Base-by-base conservation (phyloP, 1,140 invertebrate genomes). In the Nomia melanderi region DNA sequence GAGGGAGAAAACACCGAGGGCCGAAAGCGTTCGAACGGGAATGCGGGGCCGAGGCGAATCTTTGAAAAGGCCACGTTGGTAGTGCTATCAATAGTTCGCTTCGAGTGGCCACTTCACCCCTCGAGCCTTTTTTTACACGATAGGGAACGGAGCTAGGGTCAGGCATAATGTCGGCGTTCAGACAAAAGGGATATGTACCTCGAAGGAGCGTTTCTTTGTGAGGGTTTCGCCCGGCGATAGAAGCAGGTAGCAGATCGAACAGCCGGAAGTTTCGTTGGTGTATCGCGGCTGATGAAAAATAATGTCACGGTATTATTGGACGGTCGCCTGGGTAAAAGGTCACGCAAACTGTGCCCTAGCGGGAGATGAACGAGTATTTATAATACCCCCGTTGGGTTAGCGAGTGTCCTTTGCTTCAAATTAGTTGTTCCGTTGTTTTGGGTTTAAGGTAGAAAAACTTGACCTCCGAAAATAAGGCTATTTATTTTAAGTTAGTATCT, bases 81-180 rank as follows among this genome's bases (percentile, higher is more conserved):
- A 65, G 73, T 69, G 81, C 84, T 86, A 86, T 86, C 84, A 86
- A 86, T 86, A 86, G 84, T 85, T 83, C 63, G 69, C 57, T 36
- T 77, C 39, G 64, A 85, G 83, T 85, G 74, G 72, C 78, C 77
- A 76, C 74, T 75, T 80, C 76, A 83, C 71, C 39, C n/a, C 74
- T 57, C 69, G 78, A 79, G 76, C 54, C 81, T 84, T 85, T 84
- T 85, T 80, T 74, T n/a, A n/a, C n/a, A n/a, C n/a, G n/a, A 70
- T 74, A 54, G 77, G 41, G 74, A 81, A 56, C 54, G 29, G 80
- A 79, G 72, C 59, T 36, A 65, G 56, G 79, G 79, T 72, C 72
- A 83, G 54, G 57, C 67, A 66, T 67, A 73, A 70, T 77, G 67
- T 71, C 82, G 79, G 62, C 47, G 39, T 53, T 50, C 60, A 72